Conservation (phyloP, 2,888 invertebrate genomes). For the Chaetogeoica ovagalla region DNA sequence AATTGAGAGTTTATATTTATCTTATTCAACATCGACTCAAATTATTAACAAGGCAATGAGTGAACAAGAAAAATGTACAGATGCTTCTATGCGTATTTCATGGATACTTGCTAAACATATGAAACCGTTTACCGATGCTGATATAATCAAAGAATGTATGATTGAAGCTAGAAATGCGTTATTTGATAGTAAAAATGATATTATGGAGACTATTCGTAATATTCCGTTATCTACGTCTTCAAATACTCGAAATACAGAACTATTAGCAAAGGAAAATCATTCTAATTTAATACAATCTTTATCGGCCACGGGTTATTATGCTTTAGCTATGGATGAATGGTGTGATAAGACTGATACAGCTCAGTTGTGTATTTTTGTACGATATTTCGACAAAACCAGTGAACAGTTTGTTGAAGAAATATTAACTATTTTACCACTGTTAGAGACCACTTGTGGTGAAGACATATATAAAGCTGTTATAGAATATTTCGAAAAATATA, state of each 20-base stretch:
- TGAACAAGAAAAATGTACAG: constrained; percentile 44
- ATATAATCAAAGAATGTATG: constrained; percentile 33
- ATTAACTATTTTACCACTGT: too few relatives aligned
- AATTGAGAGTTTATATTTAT: constrained; percentile 44
- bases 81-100: constrained; percentile 29
- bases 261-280: constrained; percentile 8
- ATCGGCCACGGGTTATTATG: not conserved
- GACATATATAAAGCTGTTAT: too few relatives aligned
- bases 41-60: constrained; percentile 39
- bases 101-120: constrained; percentile 22
- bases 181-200: constrained; percentile 31
- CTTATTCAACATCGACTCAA: constrained; percentile 41
- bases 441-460: too few relatives aligned
- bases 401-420: too few relatives aligned
- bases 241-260: not conserved
- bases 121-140: constrained; percentile 29
- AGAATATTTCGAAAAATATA: too few relatives aligned
- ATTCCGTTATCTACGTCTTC: constrained; percentile 6
- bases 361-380: not conserved
- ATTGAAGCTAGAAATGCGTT: constrained; percentile 31
- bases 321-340: not conserved
- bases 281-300: not conserved
- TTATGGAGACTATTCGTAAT: constrained; percentile 22
- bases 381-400: too few relatives aligned
- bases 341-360: not conserved